phyloP scores from a whole-genome alignment of 2,888 invertebrate species.

The Subacronicta megacephala region DNA sequence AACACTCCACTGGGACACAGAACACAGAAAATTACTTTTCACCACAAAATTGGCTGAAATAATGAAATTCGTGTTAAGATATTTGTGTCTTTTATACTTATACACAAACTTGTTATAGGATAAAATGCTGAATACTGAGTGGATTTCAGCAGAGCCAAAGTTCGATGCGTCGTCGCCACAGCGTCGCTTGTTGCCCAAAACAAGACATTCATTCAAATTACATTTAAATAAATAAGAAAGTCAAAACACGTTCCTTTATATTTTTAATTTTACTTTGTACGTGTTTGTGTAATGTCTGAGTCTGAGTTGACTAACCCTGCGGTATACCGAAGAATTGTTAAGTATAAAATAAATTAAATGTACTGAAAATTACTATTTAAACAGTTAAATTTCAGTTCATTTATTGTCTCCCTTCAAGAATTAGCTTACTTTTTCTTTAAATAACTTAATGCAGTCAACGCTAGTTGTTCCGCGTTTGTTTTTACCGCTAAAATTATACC shows the following conservation, averaged over 20 bases:
- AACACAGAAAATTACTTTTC: slow-evolving; percentile 59
- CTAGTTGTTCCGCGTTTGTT: too few relatives aligned
- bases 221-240: background rate
- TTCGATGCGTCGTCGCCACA: background rate
- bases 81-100: background rate
- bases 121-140: background rate
- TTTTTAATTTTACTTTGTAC: background rate
- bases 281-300: background rate
- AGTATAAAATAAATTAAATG: too few relatives aligned
- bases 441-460: too few relatives aligned
- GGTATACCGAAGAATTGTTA: background rate
- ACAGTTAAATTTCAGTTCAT: too few relatives aligned
- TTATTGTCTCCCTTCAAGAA: too few relatives aligned
- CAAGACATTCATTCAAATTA: background rate
- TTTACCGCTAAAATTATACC: too few relatives aligned
- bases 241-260: background rate
- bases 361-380: too few relatives aligned
- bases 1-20: slow-evolving; percentile 42
- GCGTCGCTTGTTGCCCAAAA: background rate
- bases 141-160: background rate
- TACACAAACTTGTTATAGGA: too few relatives aligned
- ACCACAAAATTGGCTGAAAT: slow-evolving; percentile 28
- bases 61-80: slow-evolving; percentile 8
- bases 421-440: too few relatives aligned
- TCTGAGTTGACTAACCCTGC: slow-evolving; percentile 1